phyloP scores from a whole-genome alignment of 2,888 invertebrate species.

The Xestobium rufovillosum region DNA sequence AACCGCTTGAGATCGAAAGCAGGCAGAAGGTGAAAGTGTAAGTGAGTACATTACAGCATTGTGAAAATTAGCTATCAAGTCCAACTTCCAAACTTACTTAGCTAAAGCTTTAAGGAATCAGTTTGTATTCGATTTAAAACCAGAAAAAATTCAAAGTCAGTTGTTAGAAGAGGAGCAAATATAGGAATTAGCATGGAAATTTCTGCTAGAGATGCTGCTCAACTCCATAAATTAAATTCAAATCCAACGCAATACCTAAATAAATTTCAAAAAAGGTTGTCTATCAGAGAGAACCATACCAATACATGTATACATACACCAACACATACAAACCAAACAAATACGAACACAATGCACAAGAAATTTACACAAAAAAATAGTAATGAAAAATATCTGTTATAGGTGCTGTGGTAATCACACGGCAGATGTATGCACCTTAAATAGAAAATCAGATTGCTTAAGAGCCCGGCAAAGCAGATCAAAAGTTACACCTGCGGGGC shows the following conservation, averaged over 20 bases:
- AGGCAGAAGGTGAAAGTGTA: conserved; percentile 8
- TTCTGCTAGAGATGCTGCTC: conserved; percentile 18
- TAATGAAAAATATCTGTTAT: conserved; percentile 9
- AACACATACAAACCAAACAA: background rate
- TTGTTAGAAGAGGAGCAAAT: too few relatives aligned
- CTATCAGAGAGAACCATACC: background rate
- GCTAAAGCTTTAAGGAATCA: conserved; percentile 13
- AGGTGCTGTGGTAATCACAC: conserved; percentile 11
- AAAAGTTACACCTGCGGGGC: too few relatives aligned
- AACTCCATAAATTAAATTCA: conserved; percentile 16
- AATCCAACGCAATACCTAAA: too few relatives aligned
- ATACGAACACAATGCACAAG: conserved; percentile 3
- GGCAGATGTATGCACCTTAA: conserved; percentile 5
- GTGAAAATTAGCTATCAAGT: conserved; percentile 11
- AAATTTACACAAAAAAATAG: conserved; percentile 4
- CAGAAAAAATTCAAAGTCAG: conserved; percentile 25
- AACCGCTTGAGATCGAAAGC: conserved; percentile 5
- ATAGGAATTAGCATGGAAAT: conserved; percentile 26
- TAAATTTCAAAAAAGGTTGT: too few relatives aligned
- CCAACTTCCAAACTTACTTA: conserved; percentile 12
- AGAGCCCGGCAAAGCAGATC: too few relatives aligned
- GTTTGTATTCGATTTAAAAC: conserved; percentile 24
- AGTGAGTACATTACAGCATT: conserved; percentile 13
- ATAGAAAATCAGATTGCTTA: background rate
- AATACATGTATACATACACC: background rate